Percentiles rank a stretch among this genome's conserved stretches.
phyloP scores from a whole-genome alignment of 64 coral and sea anemone genomes.

The Anthopleura sola region DNA sequence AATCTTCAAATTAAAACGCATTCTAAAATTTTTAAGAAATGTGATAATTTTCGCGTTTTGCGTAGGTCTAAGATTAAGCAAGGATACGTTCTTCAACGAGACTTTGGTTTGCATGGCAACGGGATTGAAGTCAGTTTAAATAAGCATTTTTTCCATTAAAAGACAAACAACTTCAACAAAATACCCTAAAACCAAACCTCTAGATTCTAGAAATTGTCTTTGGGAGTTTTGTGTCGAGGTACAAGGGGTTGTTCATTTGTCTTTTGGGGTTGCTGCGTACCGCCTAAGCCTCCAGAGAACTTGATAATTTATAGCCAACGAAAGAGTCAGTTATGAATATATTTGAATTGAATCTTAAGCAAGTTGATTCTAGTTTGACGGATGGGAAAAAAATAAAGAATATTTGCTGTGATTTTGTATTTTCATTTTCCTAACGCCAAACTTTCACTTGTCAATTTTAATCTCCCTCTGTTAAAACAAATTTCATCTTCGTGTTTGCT shows the following conservation, averaged over 20 bases:
- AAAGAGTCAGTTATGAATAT: neutral
- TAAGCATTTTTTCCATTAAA: neutral
- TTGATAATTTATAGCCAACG: neutral
- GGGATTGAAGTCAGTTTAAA: neutral
- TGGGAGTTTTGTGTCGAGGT: neutral
- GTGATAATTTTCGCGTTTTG: neutral
- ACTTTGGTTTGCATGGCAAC: slow-evolving; percentile 12
- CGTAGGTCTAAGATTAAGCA: slow-evolving; percentile 2
- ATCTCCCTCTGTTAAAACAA: neutral
- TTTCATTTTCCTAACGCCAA: neutral
- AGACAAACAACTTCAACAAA: neutral
- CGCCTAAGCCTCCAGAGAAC: neutral
- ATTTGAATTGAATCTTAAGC: neutral
- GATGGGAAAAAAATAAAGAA: neutral
- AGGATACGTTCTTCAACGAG: neutral
- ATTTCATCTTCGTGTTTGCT: neutral
- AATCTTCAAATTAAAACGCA: neutral
- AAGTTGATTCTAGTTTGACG: neutral
- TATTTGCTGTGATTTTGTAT: neutral
- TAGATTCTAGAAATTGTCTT: neutral
- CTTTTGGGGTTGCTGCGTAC: neutral
- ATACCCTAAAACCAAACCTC: neutral
- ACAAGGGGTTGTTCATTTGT: neutral
- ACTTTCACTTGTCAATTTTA: neutral
- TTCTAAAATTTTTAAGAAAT: neutral